Evolutionary conservation across 2,888 invertebrate species (phyloP).

Genomic region (Nymphalis c-album): DNA sequence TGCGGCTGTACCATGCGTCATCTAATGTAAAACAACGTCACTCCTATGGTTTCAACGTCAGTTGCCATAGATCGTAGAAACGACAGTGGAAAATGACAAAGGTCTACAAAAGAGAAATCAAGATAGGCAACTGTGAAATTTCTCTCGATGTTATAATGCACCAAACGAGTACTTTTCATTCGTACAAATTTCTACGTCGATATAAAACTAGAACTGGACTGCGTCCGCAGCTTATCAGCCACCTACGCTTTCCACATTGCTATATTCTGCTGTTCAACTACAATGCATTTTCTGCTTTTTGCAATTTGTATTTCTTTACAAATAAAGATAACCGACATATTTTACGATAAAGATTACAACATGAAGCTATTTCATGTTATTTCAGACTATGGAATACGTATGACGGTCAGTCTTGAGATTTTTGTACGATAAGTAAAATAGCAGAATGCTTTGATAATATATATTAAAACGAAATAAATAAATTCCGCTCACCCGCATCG

Average conservation of each 20-base stretch:
- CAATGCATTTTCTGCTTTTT: slow-evolving; percentile 31
- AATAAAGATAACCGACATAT: too few species aligned
- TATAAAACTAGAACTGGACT: slow-evolving; percentile 58
- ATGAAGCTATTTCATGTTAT: not conserved
- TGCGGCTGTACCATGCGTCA: slow-evolving; percentile 66
- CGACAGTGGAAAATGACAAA: slow-evolving; percentile 18
- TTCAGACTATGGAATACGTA: too few species aligned
- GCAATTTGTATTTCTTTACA: slow-evolving; percentile 3
- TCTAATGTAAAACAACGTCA: slow-evolving; percentile 46
- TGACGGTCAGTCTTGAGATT: too few species aligned
- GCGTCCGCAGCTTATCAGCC: slow-evolving; percentile 60
- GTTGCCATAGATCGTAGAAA: slow-evolving; percentile 30
- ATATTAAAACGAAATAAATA: slow-evolving; percentile 8
- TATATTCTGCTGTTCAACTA: slow-evolving; percentile 42
- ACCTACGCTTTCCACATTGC: slow-evolving; percentile 60
- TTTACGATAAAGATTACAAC: not conserved
- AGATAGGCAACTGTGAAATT: slow-evolving; percentile 24
- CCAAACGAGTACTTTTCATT: slow-evolving; percentile 34
- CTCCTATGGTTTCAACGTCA: slow-evolving; percentile 50
- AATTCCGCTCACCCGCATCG: slow-evolving; percentile 37
- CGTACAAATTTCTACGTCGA: slow-evolving; percentile 49
- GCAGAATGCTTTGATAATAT: not conserved
- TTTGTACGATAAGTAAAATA: not conserved
- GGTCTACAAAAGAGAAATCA: slow-evolving; percentile 13
- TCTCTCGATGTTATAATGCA: slow-evolving; percentile 37